phyloP scores from a whole-genome alignment of 2,113 vertebrate species.

The Chrysemys picta region DNA sequence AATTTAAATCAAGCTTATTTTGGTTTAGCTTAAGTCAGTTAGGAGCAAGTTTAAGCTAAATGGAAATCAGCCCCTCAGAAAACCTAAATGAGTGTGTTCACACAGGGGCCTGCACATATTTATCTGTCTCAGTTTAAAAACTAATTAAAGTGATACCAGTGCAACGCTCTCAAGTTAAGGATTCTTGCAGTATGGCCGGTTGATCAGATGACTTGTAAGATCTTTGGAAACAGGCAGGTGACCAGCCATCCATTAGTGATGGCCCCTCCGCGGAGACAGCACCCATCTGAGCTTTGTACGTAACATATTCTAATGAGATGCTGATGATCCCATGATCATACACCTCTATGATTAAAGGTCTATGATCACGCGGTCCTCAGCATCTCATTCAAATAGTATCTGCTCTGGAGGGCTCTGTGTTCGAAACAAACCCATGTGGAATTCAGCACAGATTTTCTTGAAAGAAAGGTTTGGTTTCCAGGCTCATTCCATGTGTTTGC shows the following conservation, averaged over 20 bases:
- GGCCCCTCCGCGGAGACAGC: not conserved
- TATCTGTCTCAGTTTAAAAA: not conserved
- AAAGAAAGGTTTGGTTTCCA: not conserved
- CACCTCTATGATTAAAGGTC: too few relatives aligned
- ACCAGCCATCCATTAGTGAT: not conserved
- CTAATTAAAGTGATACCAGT: not conserved
- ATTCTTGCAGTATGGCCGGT: not conserved
- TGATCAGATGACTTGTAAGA: not conserved
- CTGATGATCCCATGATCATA: too few relatives aligned
- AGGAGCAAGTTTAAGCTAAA: not conserved
- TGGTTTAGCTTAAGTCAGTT: not conserved
- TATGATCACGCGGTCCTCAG: not conserved
- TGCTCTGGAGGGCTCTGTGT: not conserved
- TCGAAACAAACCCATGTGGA: not conserved
- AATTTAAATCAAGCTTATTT: conserved; percentile 30
- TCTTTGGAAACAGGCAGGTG: not conserved
- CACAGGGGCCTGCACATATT: not conserved
- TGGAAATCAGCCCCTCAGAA: not conserved
- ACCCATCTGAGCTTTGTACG: not conserved
- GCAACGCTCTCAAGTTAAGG: not conserved
- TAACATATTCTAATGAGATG: not conserved
- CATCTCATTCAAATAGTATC: not conserved
- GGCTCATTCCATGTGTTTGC: not conserved
- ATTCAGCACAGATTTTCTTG: not conserved
- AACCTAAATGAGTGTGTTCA: not conserved